Evolutionary conservation across 2,797 vertebrate genomes (phyloP), one percentile per base, ranked within the genome.

Genomic region (Mormyrus hasselquistii): DNA sequence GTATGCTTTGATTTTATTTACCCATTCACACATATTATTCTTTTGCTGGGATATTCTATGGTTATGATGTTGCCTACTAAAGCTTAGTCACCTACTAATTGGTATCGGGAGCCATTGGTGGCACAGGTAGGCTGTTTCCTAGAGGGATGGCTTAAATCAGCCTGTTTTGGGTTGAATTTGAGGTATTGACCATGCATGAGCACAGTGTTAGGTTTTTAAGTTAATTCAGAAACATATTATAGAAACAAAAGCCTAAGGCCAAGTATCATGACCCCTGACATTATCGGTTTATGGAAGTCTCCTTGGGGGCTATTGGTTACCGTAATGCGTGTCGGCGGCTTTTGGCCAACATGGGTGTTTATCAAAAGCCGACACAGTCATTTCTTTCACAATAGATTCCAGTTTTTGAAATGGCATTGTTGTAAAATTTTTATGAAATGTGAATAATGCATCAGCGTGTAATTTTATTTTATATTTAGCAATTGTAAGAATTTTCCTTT

Each of bases 221-320:
- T 76, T 16, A 41, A 16, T 76, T 38, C 69, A 34, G 29, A 34
- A 34, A 34, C 29, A 34, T 34, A 34, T 34, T 76, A 6, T 41
- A 41, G 34, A 76, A 76, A 41, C 14, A 16, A 38, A 76, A 7
- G 3, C 34, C 69, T 41, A 41, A 16, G 29, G 65, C 65, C 65
- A 73, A 41, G 49, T 85, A 52, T 29, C 49, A 52, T 85, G 25
- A 53, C 10, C 22, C 14, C 22, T 12, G 83, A 16, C 83, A 84
- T 49, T 8, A 50, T 50, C 19, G n/a, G 41, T 94, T 94, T 94
- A 93, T 94, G 90, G 90, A 91, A 90, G 90, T 89, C 88, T 88
- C 86, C 91, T 90, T 88, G 90, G 90, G 92, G 88, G 90, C 79
- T 29, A 89, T 87, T 9, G 14, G 85, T 89, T 89, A 59, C 25